phyloP scores from a whole-genome alignment of 1,140 invertebrate genomes.

The Bombus vancouverensis region DNA sequence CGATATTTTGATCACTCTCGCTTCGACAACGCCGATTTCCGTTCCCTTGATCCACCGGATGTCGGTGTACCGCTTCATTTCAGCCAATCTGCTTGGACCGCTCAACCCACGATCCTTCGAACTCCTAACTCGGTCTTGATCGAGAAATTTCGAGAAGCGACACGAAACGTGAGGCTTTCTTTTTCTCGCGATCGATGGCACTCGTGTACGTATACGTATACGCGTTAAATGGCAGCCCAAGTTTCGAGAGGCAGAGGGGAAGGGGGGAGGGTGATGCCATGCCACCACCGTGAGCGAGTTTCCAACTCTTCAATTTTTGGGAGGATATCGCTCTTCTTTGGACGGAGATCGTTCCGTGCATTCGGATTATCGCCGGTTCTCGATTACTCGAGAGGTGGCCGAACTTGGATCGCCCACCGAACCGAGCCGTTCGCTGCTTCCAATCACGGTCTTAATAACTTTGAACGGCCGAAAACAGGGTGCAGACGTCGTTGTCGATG shows the following conservation, averaged over 20 bases:
- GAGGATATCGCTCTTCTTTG: constrained; percentile 42
- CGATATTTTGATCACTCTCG: neutral
- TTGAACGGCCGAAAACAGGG: constrained; percentile 54
- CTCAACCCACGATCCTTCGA: neutral
- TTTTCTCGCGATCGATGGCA: neutral
- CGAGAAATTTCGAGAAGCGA: neutral
- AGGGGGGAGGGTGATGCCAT: too few relatives aligned
- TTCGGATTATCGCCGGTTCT: constrained; percentile 64
- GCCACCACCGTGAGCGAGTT: neutral
- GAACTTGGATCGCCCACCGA: constrained; percentile 57
- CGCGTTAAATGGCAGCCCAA: too few relatives aligned
- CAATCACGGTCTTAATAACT: constrained; percentile 70
- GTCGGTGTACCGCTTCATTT: constrained; percentile 31
- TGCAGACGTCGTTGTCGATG: constrained; percentile 41
- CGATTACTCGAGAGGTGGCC: constrained; percentile 61
- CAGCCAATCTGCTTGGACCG: neutral
- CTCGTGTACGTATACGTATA: too few relatives aligned
- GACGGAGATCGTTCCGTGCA: constrained; percentile 49
- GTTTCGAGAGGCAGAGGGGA: too few relatives aligned
- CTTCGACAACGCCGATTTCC: constrained; percentile 20
- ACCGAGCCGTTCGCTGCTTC: constrained; percentile 48
- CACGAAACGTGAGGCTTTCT: too few relatives aligned
- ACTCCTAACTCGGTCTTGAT: too few relatives aligned
- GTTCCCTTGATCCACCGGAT: constrained; percentile 20
- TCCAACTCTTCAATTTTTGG: neutral